A percentile compares a stretch with the other conserved stretches of the same genome.
Evolutionary conservation across 2,888 invertebrate genomes (phyloP).

Genomic region (Liodrosophila aerea): DNA sequence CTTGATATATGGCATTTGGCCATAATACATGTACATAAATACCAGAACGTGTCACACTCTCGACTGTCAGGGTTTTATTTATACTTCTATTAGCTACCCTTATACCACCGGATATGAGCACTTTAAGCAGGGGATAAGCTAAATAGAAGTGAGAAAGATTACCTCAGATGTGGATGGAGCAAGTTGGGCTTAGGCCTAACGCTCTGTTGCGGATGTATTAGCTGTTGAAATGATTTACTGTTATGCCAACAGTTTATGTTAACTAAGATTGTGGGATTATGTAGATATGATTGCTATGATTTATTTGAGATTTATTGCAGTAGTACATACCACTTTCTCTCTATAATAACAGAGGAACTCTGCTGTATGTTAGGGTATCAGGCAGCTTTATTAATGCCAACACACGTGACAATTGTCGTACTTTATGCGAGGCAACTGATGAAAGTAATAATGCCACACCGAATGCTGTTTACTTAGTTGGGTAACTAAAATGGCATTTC

Average conservation of each 20-base stretch:
- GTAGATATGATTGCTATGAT: background rate
- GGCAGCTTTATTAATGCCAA: conserved; percentile 6
- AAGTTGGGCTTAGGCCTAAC: conserved; percentile 17
- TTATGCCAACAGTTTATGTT: background rate
- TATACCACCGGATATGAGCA: conserved; percentile 3
- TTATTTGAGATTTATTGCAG: too few relatives aligned
- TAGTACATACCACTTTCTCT: too few relatives aligned
- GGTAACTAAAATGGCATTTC: conserved; percentile 29
- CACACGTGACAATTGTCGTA: conserved; percentile 10
- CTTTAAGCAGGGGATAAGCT: conserved; percentile 4
- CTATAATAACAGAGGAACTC: too few relatives aligned
- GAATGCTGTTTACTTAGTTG: conserved; percentile 22
- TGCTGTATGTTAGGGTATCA: background rate
- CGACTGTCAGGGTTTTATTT: conserved; percentile 19
- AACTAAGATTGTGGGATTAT: background rate
- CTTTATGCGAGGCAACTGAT: conserved; percentile 20
- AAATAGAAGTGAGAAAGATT: conserved; percentile 10
- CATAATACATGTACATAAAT: conserved; percentile 47
- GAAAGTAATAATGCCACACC: conserved; percentile 9
- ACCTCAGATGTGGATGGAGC: conserved; percentile 1
- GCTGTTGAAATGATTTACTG: conserved; percentile 10
- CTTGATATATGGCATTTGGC: conserved; percentile 42
- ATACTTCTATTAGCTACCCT: conserved; percentile 22
- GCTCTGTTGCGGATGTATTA: conserved; percentile 8
- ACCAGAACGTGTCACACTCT: conserved; percentile 39